Percentiles rank a stretch among this genome's conserved stretches.
Evolutionary conservation across 2,888 invertebrate species (phyloP).

Genomic region (Camponotus fellah): DNA sequence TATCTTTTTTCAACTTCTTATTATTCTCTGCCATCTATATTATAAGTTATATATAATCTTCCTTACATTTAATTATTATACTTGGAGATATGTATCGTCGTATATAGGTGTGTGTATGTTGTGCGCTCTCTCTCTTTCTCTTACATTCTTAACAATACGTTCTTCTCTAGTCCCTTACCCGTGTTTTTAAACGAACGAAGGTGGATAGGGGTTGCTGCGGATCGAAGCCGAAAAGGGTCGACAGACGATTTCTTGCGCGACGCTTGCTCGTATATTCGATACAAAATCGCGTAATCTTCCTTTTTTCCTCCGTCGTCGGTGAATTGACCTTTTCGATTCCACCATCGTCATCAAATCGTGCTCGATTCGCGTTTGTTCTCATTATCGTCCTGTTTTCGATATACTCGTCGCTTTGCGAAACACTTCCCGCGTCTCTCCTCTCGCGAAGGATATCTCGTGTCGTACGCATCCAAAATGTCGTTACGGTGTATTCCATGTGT

Average conservation of each 20-base stretch:
- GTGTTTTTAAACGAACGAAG: slow-evolving; percentile 43
- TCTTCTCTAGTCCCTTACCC: slow-evolving; percentile 39
- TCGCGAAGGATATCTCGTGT: slow-evolving; percentile 14
- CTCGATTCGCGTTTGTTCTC: slow-evolving; percentile 22
- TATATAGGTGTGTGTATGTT: slow-evolving; percentile 74
- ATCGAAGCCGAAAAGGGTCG: slow-evolving; percentile 48
- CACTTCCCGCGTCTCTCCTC: slow-evolving; percentile 8
- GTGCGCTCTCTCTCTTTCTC: slow-evolving; percentile 55
- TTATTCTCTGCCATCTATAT: slow-evolving; percentile 74
- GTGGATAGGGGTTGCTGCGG: slow-evolving; percentile 30
- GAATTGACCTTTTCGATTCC: slow-evolving; percentile 17
- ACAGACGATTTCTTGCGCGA: slow-evolving; percentile 38
- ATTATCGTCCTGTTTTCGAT: slow-evolving; percentile 28
- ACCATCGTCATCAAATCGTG: slow-evolving; percentile 27
- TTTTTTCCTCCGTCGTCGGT: neutral
- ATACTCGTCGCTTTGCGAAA: slow-evolving; percentile 32
- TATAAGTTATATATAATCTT: slow-evolving; percentile 72
- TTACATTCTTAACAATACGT: slow-evolving; percentile 45
- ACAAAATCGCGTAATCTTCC: neutral
- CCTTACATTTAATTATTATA: slow-evolving; percentile 85
- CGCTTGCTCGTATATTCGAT: neutral
- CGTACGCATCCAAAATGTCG: slow-evolving; percentile 18
- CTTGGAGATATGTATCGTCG: slow-evolving; percentile 86
- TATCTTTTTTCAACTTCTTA: slow-evolving; percentile 68
- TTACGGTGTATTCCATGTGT: slow-evolving; percentile 29